These are phyloP conservation scores for Enteromius radiatus DNA, from an alignment of 2,797 vertebrate species.

Conservation along the genomic window DNA sequence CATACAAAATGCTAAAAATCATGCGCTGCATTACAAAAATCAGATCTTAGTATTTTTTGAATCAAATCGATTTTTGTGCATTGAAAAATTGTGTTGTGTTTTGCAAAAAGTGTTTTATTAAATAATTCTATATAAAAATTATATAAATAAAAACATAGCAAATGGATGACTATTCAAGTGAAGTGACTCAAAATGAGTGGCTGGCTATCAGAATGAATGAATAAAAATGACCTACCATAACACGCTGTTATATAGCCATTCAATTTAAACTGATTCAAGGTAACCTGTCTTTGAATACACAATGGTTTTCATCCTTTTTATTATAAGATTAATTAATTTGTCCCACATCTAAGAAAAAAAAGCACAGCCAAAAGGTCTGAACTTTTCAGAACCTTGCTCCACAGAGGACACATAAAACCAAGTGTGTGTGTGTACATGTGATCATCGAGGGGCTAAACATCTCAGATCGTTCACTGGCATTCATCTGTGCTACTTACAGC, in stretches of 20 bases:
- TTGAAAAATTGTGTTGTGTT: no score
- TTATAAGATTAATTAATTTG: not conserved
- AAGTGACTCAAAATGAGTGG: not conserved
- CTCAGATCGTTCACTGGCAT: constrained; percentile 18
- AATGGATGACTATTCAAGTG: not conserved
- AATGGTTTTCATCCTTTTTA: not conserved
- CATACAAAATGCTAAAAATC: not conserved
- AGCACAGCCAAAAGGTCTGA: not conserved
- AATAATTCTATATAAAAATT: no score
- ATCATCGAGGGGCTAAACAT: not conserved
- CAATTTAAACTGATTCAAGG: not conserved
- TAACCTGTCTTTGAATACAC: no score
- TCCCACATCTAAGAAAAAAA: not conserved
- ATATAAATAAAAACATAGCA: not conserved
- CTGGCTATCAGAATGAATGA: not conserved
- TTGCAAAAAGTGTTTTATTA: no score
- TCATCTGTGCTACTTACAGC: constrained; percentile 20
- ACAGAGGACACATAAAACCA: not conserved
- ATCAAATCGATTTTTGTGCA: no score
- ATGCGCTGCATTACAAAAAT: no score
- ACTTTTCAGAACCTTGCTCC: not conserved
- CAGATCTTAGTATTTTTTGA: no score
- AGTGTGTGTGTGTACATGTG: not conserved
- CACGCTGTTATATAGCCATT: not conserved
- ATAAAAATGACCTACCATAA: no score